Evolutionary conservation across 2,797 vertebrate species (phyloP).

Genomic region (Staurois parvus): DNA sequence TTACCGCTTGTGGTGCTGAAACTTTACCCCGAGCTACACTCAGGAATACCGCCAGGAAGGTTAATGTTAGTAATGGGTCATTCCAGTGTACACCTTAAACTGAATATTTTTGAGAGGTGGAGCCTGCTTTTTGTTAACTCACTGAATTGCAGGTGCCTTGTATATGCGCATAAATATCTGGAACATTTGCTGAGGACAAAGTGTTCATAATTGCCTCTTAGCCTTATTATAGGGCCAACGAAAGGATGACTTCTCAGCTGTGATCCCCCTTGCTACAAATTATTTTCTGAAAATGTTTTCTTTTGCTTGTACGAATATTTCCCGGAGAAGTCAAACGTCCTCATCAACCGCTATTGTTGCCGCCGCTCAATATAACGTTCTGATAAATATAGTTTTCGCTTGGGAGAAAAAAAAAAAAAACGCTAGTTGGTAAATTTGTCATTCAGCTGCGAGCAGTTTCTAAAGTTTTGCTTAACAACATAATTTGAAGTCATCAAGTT

Average conservation of each 20-base stretch:
- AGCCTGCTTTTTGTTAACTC: too few species aligned
- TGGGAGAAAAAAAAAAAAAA: background rate
- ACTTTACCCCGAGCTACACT: too few species aligned
- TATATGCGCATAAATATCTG: too few species aligned
- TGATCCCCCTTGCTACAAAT: background rate
- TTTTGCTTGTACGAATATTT: background rate
- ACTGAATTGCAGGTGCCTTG: too few species aligned
- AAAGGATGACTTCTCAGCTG: background rate
- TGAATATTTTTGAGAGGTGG: too few species aligned
- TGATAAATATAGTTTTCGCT: conserved; percentile 39
- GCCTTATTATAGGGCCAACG: background rate
- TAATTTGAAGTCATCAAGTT: conserved; percentile 36
- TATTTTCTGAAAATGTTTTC: conserved; percentile 10
- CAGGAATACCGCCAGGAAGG: too few species aligned
- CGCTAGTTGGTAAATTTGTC: conserved; percentile 25
- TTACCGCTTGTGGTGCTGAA: too few species aligned
- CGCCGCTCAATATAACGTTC: conserved; percentile 4
- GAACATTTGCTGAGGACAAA: too few species aligned
- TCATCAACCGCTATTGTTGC: conserved; percentile 48
- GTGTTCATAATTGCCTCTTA: background rate
- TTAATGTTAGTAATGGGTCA: too few species aligned
- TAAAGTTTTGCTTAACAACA: conserved; percentile 23
- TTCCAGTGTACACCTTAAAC: too few species aligned
- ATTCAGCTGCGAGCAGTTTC: conserved; percentile 20
- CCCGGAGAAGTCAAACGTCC: conserved; percentile 23